Percentiles rank a stretch among this genome's conserved stretches.
Evolutionary conservation across 2,113 vertebrate genomes (phyloP).

Genomic region (Columbina picui): DNA sequence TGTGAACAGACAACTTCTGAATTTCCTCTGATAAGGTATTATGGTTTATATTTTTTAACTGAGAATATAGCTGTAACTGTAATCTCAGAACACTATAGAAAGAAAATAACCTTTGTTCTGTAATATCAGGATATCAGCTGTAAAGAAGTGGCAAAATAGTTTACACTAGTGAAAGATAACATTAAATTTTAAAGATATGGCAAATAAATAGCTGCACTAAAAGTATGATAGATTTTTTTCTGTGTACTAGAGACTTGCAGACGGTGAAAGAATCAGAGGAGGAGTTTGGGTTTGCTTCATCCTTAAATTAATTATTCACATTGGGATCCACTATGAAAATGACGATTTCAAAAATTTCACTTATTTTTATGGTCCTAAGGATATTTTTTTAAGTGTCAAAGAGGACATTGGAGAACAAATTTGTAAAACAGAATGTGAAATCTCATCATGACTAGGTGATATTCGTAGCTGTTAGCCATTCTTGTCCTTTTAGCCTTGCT

Average conservation of each 20-base stretch:
- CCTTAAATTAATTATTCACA: background rate
- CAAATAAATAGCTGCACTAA: background rate
- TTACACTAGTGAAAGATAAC: background rate
- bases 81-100: background rate
- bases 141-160: background rate
- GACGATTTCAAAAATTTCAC: background rate
- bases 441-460: background rate
- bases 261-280: background rate
- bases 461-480: background rate
- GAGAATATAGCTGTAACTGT: background rate
- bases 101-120: background rate
- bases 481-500: background rate
- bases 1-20: background rate
- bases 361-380: background rate
- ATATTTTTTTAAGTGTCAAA: background rate
- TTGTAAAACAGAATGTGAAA: background rate
- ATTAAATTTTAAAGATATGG: background rate
- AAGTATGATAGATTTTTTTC: background rate
- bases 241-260: background rate
- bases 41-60: background rate
- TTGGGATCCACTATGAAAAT: background rate
- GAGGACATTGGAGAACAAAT: background rate
- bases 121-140: background rate
- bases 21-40: background rate
- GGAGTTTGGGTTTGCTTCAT: background rate